phyloP scores from a whole-genome alignment of 2,888 invertebrate genomes.

The Kryphioiulus occultus region DNA sequence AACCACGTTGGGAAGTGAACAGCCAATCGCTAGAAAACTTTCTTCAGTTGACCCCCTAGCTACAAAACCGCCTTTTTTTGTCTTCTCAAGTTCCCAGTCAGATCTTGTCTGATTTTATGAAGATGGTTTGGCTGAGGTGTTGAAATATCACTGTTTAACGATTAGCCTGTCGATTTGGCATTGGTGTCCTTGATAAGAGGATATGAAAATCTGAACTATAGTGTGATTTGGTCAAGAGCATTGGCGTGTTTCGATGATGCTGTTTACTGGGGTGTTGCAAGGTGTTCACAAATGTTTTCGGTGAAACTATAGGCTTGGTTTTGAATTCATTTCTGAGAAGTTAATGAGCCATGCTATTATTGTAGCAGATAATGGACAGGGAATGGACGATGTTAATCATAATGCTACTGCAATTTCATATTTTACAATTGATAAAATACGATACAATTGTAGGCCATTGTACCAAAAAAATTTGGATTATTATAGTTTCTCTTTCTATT shows the following conservation, averaged over 20 bases:
- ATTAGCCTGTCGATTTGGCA: not conserved
- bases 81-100: not conserved
- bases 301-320: no score
- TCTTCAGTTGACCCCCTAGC: slow-evolving; percentile 15
- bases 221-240: not conserved
- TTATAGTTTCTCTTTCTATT: no score
- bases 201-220: not conserved
- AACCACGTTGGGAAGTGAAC: not conserved
- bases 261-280: no score
- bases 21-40: slow-evolving; percentile 23
- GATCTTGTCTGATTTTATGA: not conserved
- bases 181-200: not conserved
- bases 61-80: not conserved
- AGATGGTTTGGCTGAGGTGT: not conserved
- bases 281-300: no score
- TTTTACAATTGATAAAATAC: no score
- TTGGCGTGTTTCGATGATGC: not conserved
- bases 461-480: no score
- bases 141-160: not conserved
- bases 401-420: no score
- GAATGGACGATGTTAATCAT: no score
- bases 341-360: no score
- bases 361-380: no score
- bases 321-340: no score
- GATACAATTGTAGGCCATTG: no score